phyloP scores from a whole-genome alignment of 64 coral and sea anemone genomes.

The Exaiptasia diaphana region DNA sequence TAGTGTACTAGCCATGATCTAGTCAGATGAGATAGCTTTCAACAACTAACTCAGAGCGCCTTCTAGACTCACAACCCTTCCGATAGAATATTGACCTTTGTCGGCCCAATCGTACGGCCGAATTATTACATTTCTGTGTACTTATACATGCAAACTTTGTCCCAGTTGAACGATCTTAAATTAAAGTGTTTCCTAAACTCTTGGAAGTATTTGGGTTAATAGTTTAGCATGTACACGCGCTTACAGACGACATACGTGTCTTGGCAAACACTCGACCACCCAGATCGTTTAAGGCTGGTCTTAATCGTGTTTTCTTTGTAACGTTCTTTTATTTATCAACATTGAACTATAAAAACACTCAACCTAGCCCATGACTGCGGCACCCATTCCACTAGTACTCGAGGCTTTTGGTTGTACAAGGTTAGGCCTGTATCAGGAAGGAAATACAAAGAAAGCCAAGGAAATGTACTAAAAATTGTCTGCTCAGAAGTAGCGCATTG shows the following conservation, averaged over 20 bases:
- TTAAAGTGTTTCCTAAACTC: constrained; percentile 1
- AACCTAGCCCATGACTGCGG: background rate
- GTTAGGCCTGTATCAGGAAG: too few relatives aligned
- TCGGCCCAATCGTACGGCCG: background rate
- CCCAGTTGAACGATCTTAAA: background rate
- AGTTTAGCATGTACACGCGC: background rate
- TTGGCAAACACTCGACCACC: constrained; percentile 54
- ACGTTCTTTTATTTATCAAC: too few relatives aligned
- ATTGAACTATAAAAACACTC: constrained; percentile 34
- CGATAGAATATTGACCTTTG: constrained; percentile 2
- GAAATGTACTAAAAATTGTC: constrained; percentile 53
- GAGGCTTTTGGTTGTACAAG: too few relatives aligned
- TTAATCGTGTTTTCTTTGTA: constrained; percentile 38
- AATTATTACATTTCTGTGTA: background rate
- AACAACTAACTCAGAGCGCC: constrained; percentile 12
- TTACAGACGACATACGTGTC: background rate
- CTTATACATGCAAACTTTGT: background rate
- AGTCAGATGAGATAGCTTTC: too few relatives aligned
- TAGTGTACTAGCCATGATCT: constrained; percentile 16
- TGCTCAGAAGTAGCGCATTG: too few relatives aligned
- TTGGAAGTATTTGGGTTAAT: background rate
- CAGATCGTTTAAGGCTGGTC: constrained; percentile 4
- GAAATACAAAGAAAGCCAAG: constrained; percentile 36
- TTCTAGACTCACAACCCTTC: background rate
- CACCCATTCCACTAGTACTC: background rate